Base-by-base conservation (phyloP, 2,888 invertebrate species). In the Kryphioiulus occultus region DNA sequence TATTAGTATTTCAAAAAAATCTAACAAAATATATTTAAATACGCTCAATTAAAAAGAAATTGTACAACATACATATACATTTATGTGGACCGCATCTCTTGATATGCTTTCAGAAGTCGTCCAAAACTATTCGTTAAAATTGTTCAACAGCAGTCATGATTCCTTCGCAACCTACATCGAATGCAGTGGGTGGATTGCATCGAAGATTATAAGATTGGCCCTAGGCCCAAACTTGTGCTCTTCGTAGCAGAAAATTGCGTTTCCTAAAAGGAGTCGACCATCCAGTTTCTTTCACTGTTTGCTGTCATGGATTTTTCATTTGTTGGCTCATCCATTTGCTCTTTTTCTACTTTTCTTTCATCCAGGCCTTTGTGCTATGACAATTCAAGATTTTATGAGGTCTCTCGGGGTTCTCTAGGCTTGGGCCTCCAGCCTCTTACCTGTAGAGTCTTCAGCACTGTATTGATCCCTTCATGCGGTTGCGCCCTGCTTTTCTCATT, bases 181-280 rank as follows among this genome's bases (percentile, higher is more conserved):
- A 7, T 68, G 68, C 26, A 7, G 19, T 68, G 4, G 68, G 68
- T 68, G 68, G 26, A 68, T 26, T 68, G 7, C 12, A 68, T 10
- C 68, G n/a, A 12, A n/a, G 26, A 26, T 68, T 26, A 68, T 26
- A 26, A 68, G 68, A n/a, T 12, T 26, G 59, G 22, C 68, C 22
- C 68, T 1, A 26, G 26, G n/a, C 68, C 26, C 22, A 26, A 12
- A 68, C 68, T 68, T 68, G 68, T 26, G 68, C 68, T 68, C 22
- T 68, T 26, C 68, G 68, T 68, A 68, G 26, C 68, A 68, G 68
- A 68, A 68, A 68, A 68, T 68, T 68, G 68, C 68, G 68, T 68
- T 68, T 68, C 68, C 68, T 68, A 10, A 68, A 68, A 9, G 9
- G 26, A 68, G 68, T 22, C 68, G 5, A 5, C 26, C 26, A 68